Percentiles rank a stretch among this genome's conserved stretches.
phyloP scores from a whole-genome alignment of 2,888 invertebrate species.

The Clivina fossor region DNA sequence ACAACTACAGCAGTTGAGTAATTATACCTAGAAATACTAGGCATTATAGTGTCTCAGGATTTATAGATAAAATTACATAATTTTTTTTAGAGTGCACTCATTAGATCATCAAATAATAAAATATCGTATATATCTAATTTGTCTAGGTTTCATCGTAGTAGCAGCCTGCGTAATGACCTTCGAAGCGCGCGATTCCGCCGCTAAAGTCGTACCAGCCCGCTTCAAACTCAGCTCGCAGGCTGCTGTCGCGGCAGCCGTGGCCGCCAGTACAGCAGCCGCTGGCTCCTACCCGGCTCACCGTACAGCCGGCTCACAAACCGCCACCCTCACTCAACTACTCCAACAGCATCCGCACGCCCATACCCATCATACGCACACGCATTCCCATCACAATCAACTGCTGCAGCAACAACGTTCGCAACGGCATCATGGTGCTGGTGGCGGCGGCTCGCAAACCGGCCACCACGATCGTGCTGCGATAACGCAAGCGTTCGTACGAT shows the following conservation, averaged over 20 bases:
- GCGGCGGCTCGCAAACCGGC: slow-evolving; percentile 43
- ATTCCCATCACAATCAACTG: background rate
- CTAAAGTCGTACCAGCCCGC: slow-evolving; percentile 84
- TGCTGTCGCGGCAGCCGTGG: slow-evolving; percentile 39
- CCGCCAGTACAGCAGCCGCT: slow-evolving; percentile 49
- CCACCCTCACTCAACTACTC: slow-evolving; percentile 13
- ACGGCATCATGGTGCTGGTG: slow-evolving; percentile 6
- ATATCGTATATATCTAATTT: too few species aligned
- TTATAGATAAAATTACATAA: too few species aligned
- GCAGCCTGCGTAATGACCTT: slow-evolving; percentile 99
- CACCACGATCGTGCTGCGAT: slow-evolving; percentile 46
- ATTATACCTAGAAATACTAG: too few species aligned
- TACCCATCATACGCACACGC: too few species aligned
- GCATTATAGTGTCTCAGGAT: too few species aligned
- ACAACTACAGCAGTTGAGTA: too few species aligned
- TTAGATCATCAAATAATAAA: too few species aligned
- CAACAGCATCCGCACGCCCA: background rate
- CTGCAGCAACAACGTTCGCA: slow-evolving; percentile 16
- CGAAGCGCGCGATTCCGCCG: slow-evolving; percentile 92
- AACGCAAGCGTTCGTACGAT: slow-evolving; percentile 57
- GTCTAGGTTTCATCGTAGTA: slow-evolving; percentile 89
- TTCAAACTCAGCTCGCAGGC: slow-evolving; percentile 51
- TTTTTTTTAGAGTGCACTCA: too few species aligned
- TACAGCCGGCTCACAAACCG: slow-evolving; percentile 28
- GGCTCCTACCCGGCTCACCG: slow-evolving; percentile 40